Evolutionary conservation across 2,113 vertebrate species (phyloP).

Genomic region (Nothoprocta pentlandii): DNA sequence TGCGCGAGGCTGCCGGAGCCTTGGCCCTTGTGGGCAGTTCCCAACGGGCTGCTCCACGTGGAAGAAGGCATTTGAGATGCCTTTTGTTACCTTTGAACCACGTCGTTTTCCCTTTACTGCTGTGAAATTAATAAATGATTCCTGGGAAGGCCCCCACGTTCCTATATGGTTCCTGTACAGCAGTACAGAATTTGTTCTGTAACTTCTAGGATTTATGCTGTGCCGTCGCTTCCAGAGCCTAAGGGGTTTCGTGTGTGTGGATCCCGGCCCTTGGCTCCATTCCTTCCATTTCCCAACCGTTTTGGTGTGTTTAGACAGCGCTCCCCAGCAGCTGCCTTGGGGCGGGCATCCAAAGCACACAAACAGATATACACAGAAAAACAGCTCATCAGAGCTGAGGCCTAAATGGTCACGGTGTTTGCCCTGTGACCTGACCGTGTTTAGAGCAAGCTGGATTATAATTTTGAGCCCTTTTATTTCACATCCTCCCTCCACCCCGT

Average conservation of each 20-base stretch:
- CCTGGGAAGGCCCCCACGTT: background rate
- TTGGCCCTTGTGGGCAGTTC: too few species aligned
- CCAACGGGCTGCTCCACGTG: background rate
- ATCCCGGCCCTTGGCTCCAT: conserved; percentile 65
- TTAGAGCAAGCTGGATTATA: background rate
- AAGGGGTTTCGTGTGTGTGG: conserved; percentile 69
- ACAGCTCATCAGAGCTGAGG: conserved; percentile 62
- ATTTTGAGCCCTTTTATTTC: background rate
- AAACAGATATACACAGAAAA: conserved; percentile 15
- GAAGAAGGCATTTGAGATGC: background rate
- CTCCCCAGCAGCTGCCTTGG: conserved; percentile 77
- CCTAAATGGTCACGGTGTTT: background rate
- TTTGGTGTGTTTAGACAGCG: conserved; percentile 33
- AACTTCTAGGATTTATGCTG: background rate
- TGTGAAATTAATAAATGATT: background rate
- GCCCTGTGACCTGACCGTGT: background rate
- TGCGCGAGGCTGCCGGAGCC: too few species aligned
- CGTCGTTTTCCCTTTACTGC: background rate
- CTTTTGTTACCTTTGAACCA: background rate
- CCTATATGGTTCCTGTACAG: background rate
- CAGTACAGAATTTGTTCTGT: background rate
- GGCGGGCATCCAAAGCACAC: conserved; percentile 67
- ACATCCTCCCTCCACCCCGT: background rate
- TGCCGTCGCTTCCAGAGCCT: conserved; percentile 33
- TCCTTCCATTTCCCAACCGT: conserved; percentile 52